Evolutionary conservation across 2,113 vertebrate genomes (phyloP), one percentile per base, ranked within the genome.

Genomic region (Tragelaphus buxtoni): DNA sequence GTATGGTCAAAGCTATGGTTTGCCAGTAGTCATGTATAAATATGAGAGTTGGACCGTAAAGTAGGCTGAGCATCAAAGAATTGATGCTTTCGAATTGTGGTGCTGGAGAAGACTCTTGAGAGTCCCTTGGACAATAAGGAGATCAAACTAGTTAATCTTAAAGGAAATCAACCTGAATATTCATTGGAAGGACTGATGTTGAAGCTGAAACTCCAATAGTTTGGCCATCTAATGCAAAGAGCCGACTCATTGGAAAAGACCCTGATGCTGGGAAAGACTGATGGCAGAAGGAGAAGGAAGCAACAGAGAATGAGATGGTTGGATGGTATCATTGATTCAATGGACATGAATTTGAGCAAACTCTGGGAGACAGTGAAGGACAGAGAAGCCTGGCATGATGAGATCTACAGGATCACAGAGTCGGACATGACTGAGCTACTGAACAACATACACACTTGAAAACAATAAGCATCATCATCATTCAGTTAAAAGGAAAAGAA

Each of bases 401-500:
- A 72, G 65, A 35, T 72, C 65, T 72, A 39, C 39, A 9, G 63
- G 65, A 24, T 39, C 65, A 69, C 65, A 39, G 9, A 39, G 65
- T 72, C 0, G 0, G n/a, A 72, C 65, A 72, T 72, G 18, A 72
- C 9, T 39, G 65, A 72, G 65, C 0, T 9, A 39, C 9, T 5
- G 20, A 22, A 72, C n/a, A 39, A 14, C 53, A 47, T 14, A 90
- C 6, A 55, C 60, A 94, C 60, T 86, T 74, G 63, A 81, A 85
- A 90, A 85, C 17, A 55, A 39, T 74, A 13, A 86, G 53, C 42
- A 61, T 81, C 26, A 30, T 63, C 18, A 60, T 74, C 8, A 65
- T 80, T 88, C 76, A 76, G 18, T 91, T 83, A 42, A 83, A 49
- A 56, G 56, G 35, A 82, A 32, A 63, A 42, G 32, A 82, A 26